A percentile compares a stretch with the other conserved stretches of the same genome.
These are phyloP conservation scores for Lasioglossum pauxillum DNA, from an alignment of 2,888 invertebrate genomes.

Conservation along the genomic window DNA sequence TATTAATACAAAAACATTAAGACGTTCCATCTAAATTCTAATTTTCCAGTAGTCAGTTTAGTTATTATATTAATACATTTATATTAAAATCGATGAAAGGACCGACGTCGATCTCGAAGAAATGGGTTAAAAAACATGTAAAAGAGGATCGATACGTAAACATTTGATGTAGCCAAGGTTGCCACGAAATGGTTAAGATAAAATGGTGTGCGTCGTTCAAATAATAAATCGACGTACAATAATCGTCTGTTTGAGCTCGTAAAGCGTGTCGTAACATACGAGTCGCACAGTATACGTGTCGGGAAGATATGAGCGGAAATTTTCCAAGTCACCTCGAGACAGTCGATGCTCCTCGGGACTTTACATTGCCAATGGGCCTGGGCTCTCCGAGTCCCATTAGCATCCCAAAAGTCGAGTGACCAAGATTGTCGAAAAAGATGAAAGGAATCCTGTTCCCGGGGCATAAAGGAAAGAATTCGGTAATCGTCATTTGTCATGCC, in stretches of 20 bases:
- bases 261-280: background rate
- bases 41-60: no score
- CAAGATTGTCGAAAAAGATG: constrained; percentile 49
- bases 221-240: background rate
- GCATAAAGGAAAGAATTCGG: constrained; percentile 47
- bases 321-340: constrained; percentile 7
- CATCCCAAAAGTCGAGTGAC: constrained; percentile 26
- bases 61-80: no score
- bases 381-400: constrained; percentile 28
- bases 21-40: no score
- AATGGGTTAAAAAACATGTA: background rate
- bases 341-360: background rate
- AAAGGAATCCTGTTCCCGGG: constrained; percentile 36
- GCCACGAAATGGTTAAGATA: background rate
- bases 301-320: background rate
- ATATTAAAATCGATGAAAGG: no score
- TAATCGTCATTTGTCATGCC: constrained; percentile 59
- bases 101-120: no score
- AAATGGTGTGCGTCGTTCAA: background rate
- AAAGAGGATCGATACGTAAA: background rate
- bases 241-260: background rate
- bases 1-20: no score
- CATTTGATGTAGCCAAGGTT: background rate
- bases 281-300: background rate
- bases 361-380: background rate